These are phyloP conservation scores for Manis crassicaudata DNA, from an alignment of 2,797 vertebrate species.

Conservation along the genomic window DNA sequence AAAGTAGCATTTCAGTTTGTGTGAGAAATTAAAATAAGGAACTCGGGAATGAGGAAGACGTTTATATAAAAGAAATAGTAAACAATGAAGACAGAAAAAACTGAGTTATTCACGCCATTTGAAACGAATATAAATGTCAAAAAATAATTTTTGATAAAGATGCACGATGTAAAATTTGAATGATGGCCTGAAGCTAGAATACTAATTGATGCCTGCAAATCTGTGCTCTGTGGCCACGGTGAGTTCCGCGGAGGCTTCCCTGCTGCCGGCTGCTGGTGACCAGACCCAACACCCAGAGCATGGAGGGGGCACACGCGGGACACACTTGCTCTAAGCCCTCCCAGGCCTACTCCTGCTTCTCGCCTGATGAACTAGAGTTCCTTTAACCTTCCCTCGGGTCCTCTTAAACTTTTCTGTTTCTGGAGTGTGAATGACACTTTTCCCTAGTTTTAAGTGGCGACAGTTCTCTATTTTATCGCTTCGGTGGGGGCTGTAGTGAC, in stretches of 20 bases:
- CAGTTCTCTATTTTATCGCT: background rate
- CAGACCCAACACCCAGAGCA: background rate
- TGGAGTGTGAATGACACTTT: background rate
- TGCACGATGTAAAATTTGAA: background rate
- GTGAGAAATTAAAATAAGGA: slow-evolving; percentile 47
- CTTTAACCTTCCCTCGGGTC: background rate
- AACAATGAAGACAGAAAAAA: background rate
- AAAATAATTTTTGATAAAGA: background rate
- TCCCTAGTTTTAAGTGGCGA: background rate
- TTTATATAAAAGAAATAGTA: background rate
- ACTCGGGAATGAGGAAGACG: background rate
- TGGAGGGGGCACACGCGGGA: rapidly evolving
- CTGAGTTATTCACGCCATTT: background rate
- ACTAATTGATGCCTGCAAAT: background rate
- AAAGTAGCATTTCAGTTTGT: background rate
- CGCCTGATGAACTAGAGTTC: background rate
- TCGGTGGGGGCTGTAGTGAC: background rate
- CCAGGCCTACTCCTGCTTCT: background rate
- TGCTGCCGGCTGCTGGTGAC: rapidly evolving
- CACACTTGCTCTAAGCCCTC: background rate
- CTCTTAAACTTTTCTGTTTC: slow-evolving; percentile 24
- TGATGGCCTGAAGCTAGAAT: background rate
- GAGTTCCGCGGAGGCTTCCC: background rate
- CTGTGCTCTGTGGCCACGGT: background rate
- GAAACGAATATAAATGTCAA: background rate